Conservation (phyloP, 1,140 invertebrate species). For the Ditylenchus dipsaci region DNA sequence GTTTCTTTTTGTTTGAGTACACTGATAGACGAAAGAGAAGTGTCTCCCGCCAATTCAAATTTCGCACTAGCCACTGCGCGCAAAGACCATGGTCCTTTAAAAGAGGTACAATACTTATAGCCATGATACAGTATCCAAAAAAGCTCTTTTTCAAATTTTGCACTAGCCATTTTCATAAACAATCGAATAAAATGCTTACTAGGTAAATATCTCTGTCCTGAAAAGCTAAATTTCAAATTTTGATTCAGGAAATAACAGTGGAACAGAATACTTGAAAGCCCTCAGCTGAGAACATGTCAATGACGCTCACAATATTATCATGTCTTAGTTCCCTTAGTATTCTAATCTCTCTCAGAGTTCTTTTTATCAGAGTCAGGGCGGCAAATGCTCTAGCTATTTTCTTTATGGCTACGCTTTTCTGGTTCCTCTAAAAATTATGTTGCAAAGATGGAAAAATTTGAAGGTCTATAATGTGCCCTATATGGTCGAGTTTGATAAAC, state of each 20-base stretch:
- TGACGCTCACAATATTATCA: constrained; percentile 61
- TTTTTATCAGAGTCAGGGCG: constrained; percentile 59
- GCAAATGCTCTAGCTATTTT: constrained; percentile 60
- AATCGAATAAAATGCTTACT: no score
- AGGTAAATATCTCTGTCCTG: background rate
- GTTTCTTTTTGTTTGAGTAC: no score
- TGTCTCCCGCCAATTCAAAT: no score
- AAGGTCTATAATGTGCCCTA: constrained; percentile 3
- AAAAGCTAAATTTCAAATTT: background rate
- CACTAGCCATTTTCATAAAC: no score
- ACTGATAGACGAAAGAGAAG: no score
- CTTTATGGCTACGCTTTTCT: constrained; percentile 61
- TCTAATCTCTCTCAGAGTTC: constrained; percentile 63
- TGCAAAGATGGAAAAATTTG: constrained; percentile 5
- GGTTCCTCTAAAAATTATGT: constrained; percentile 25
- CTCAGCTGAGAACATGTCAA: constrained; percentile 59
- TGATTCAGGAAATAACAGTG: background rate
- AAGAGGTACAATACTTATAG: no score
- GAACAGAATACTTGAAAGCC: constrained; percentile 27
- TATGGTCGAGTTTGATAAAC: background rate
- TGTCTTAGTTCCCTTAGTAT: constrained; percentile 62
- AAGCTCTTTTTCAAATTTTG: no score
- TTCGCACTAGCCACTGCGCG: no score
- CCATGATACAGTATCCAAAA: no score
- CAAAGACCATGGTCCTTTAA: no score